Percentiles rank a stretch among this genome's conserved stretches.
These are phyloP conservation scores for Lobophora halterata DNA, from an alignment of 2,888 invertebrate species.

Conservation along the genomic window DNA sequence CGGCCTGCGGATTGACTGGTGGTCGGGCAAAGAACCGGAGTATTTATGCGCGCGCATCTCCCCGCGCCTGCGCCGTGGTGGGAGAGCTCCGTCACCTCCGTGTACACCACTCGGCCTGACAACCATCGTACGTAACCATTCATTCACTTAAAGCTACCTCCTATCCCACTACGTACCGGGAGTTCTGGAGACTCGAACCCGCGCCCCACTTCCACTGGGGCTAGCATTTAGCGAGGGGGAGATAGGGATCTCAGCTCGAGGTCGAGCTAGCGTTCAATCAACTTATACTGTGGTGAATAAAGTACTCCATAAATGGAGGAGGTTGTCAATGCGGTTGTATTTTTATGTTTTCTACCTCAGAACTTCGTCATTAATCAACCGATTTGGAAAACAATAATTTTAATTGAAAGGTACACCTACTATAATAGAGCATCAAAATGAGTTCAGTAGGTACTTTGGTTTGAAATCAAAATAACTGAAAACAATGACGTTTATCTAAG, in stretches of 20 bases:
- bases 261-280: not conserved
- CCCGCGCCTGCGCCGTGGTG: slow-evolving; percentile 65
- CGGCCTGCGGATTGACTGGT: slow-evolving; percentile 67
- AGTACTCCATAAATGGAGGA: too few relatives aligned
- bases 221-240: slow-evolving; percentile 18
- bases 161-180: slow-evolving; percentile 6
- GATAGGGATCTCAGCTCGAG: slow-evolving; percentile 5
- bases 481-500: too few relatives aligned
- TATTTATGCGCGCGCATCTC: slow-evolving; percentile 76
- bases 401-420: too few relatives aligned
- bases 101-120: slow-evolving; percentile 28
- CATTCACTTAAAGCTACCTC: slow-evolving; percentile 32
- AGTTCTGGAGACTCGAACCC: slow-evolving; percentile 10
- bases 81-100: slow-evolving; percentile 47
- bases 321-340: too few relatives aligned
- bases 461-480: too few relatives aligned
- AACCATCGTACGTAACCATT: slow-evolving; percentile 38
- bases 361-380: too few relatives aligned
- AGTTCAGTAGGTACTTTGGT: too few relatives aligned
- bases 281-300: not conserved
- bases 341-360: too few relatives aligned
- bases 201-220: slow-evolving; percentile 5
- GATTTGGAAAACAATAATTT: too few relatives aligned
- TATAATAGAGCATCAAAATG: too few relatives aligned
- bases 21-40: slow-evolving; percentile 52